Evolutionary conservation across 1,140 invertebrate genomes (phyloP), one percentile per base, ranked within the genome.

Genomic region (Drosophila pandora): DNA sequence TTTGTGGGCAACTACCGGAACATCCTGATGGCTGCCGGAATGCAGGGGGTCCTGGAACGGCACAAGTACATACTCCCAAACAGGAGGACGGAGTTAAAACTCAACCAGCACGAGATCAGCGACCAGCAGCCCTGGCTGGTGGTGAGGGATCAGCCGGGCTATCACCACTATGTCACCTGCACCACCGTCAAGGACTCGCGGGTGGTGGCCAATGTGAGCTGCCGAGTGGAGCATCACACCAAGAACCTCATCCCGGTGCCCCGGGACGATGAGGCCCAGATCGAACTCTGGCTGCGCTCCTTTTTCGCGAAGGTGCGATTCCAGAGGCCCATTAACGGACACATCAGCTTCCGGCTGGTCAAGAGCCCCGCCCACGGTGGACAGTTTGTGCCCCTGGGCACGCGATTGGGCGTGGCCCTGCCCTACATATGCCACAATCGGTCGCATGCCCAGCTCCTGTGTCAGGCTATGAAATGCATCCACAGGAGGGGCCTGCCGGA

Each of bases 121-220:
- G 94, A 95, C 17, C 94, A 93, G n/a, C 94, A 94, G 58, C 95
- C 95, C 0, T 96, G 96, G 96, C 92, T 96, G 3, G 94, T 96
- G 10, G 93, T 96, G 0, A 93, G 94, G 39, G 95, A 96, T 79
- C 94, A 95, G 2, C 94, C 94, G 48, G 83, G 83, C 59, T 95
- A 95, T 9, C 94, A 95, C 39, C 95, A 95, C 59, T 95, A 94
- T 76, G 92, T 96, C 22, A 96, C 96, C 2, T 97, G 96, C 77
- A 96, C 96, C 0, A 96, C 96, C 0, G 92, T 97, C 12, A 96
- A 95, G 79, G 94, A 95, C 48, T 95, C 95, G 0, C 76, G 75
- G 8, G 94, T 96, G 1, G 94, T 96, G 3, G 95, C 95, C 8
- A 97, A 96, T 76, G 95, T 96, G 2, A 96, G 95, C 0, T 97